A percentile compares a stretch with the other conserved stretches of the same genome.
Conservation (phyloP, 1,140 invertebrate genomes). For the Lamellibrachia luymesi region DNA sequence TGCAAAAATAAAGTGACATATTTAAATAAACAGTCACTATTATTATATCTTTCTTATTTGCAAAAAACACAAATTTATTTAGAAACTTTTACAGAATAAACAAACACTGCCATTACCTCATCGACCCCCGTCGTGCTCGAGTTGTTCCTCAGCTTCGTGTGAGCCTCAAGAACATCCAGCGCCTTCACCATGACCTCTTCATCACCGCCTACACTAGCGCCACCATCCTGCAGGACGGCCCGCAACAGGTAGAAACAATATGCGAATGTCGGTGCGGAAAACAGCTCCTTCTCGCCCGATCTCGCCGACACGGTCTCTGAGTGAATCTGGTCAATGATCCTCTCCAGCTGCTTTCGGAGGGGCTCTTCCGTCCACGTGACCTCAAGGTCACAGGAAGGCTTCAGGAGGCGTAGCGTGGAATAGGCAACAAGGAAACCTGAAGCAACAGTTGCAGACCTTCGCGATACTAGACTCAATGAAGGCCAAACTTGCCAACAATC, state of each 20-base stretch:
- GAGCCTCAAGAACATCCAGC: constrained; percentile 71
- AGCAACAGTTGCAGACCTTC: background rate
- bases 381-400: constrained; percentile 78
- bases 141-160: constrained; percentile 66
- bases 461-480: too few relatives aligned
- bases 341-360: constrained; percentile 62
- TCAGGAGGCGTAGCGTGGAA: constrained; percentile 69
- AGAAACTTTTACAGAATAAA: background rate
- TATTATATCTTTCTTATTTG: too few relatives aligned
- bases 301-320: constrained; percentile 53
- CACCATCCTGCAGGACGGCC: constrained; percentile 62
- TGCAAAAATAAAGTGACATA: too few relatives aligned
- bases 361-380: constrained; percentile 75
- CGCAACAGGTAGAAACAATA: constrained; percentile 80
- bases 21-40: too few relatives aligned
- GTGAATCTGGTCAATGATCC: constrained; percentile 66
- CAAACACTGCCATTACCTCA: constrained; percentile 23
- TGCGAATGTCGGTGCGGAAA: constrained; percentile 75
- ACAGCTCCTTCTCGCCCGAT: constrained; percentile 29
- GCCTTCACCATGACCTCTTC: constrained; percentile 62
- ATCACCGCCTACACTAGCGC: constrained; percentile 32
- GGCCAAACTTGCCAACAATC: too few relatives aligned
- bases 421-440: constrained; percentile 55
- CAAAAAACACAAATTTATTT: too few relatives aligned
- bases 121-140: constrained; percentile 40